A percentile compares a stretch with the other conserved stretches of the same genome.
phyloP scores from a whole-genome alignment of 2,113 vertebrate species.

The Colossoma macropomum region DNA sequence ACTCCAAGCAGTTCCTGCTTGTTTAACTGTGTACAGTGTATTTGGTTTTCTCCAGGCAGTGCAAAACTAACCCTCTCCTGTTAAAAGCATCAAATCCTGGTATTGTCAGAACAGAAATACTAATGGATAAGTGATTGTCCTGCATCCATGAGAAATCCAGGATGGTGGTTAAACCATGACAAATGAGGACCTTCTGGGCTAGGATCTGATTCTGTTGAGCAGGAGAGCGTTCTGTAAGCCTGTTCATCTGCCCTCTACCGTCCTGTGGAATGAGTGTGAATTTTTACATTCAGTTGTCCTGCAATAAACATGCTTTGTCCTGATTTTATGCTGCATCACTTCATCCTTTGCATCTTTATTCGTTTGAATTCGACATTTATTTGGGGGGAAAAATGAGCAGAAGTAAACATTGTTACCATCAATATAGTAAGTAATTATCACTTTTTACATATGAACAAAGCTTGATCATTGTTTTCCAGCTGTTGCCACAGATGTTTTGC shows the following conservation, averaged over 20 bases:
- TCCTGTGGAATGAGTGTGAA: constrained; percentile 36
- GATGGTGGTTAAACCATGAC: not conserved
- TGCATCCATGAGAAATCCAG: not conserved
- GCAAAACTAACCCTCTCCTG: constrained; percentile 2
- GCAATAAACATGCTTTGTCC: constrained; percentile 49
- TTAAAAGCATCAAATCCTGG: not conserved
- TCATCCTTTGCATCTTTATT: not conserved
- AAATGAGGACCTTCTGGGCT: not conserved
- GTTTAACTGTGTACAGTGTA: constrained; percentile 22
- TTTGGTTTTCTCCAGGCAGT: constrained; percentile 1
- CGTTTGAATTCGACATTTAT: not conserved
- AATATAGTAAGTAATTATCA: no score
- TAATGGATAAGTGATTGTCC: not conserved
- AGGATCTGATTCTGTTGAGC: not conserved
- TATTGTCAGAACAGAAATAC: not conserved
- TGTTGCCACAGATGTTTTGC: no score
- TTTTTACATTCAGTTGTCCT: constrained; percentile 33
- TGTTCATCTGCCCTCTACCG: not conserved
- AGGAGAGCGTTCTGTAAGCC: not conserved
- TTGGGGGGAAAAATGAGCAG: not conserved
- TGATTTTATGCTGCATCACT: not conserved
- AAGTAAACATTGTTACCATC: no score
- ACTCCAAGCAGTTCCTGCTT: not conserved
- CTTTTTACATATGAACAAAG: no score
- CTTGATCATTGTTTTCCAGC: no score